Base-by-base conservation (phyloP, 2,113 vertebrate genomes). In the Hemiprocne comata region DNA sequence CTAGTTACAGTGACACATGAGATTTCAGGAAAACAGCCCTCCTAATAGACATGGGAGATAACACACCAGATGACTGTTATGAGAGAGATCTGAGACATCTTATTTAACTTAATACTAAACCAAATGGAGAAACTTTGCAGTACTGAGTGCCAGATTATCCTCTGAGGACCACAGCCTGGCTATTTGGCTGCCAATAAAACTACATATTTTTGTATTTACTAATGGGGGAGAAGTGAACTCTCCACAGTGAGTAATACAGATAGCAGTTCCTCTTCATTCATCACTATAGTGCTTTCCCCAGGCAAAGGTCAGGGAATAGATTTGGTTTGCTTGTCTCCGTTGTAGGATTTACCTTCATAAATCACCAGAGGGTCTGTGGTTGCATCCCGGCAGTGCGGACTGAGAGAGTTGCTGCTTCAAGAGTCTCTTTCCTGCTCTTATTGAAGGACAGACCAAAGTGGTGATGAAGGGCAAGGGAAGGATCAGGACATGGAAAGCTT, bases 181-280 rank as follows among this genome's bases (percentile, higher is more conserved):
- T 94, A 6, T 95, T 95, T 97, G 93, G 83, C 94, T 95, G 91
- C 87, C 19, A 71, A 90, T 82, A 72, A 95, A 96, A 81, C 86
- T 79, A 36, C 93, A 92, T 96, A 77, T 77, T 95, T 96, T 89
- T 26, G 21, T 95, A 46, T 96, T 95, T 96, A 92, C 91, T 95
- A 91, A 95, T 82, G 40, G 24, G 24, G 79, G 83, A 92, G 87
- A 94, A 89, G 72, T 44, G 57, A 83, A 89, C 48, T 92, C 93
- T 95, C 79, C 7, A 0, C 61, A 86, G 88, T 97, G 92, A 97
- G 65, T 94, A 94, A 95, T 16, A 38, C 36, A 53, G 86, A 93
- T 33, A 70, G 70, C 23, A 26, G 66, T 33, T 90, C 57, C 84
- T 84, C 76, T 89, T 90, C 92, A 89, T 95, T 94, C 95, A 90